These are phyloP conservation scores for Rallus limicola DNA, from an alignment of 2,113 vertebrate genomes.

Conservation along the genomic window DNA sequence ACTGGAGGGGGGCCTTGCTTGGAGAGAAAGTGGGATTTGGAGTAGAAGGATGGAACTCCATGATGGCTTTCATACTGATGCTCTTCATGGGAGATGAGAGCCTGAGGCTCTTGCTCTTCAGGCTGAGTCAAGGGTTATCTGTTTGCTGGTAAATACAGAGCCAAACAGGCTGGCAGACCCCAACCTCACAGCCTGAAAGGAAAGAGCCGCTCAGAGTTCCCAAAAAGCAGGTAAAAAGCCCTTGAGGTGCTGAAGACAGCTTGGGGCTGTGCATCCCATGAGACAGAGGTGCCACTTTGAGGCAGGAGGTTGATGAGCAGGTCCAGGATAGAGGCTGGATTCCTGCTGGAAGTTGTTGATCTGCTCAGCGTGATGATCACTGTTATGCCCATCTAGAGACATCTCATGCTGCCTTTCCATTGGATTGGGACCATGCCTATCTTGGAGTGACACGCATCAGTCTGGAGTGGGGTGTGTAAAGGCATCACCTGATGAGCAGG, in stretches of 20 bases:
- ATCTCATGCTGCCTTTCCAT: neutral
- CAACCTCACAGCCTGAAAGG: neutral
- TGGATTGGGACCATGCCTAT: neutral
- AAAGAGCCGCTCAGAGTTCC: neutral
- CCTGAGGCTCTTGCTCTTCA: neutral
- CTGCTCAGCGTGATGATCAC: neutral
- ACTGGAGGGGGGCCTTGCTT: rapidly evolving
- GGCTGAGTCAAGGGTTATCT: neutral
- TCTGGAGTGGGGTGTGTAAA: neutral
- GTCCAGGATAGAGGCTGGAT: neutral
- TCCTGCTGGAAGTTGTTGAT: neutral
- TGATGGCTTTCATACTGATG: neutral
- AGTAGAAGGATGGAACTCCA: neutral
- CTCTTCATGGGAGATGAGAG: neutral
- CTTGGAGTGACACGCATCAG: neutral
- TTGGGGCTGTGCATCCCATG: neutral
- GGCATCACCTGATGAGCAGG: neutral
- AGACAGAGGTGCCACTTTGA: neutral
- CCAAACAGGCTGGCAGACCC: neutral
- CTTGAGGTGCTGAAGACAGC: neutral
- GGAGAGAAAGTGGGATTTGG: neutral
- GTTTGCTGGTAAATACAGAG: neutral
- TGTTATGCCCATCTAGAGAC: neutral
- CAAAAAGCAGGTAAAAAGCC: neutral
- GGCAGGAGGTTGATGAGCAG: neutral